Evolutionary conservation across 2,888 invertebrate species (phyloP).

Genomic region (Himalopsyche tibetana): DNA sequence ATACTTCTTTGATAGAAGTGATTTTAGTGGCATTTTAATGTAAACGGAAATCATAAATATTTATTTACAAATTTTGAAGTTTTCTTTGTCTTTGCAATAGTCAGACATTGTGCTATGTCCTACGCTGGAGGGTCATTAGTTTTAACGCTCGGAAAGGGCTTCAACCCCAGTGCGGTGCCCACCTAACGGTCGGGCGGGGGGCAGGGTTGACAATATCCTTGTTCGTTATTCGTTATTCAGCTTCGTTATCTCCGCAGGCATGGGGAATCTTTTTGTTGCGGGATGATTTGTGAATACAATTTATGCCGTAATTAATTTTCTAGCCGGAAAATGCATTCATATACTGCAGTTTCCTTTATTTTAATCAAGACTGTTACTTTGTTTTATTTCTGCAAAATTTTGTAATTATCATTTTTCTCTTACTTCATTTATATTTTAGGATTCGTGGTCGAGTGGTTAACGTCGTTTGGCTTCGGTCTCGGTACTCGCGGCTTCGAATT

Average conservation of each 20-base stretch:
- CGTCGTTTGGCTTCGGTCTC: too few species aligned
- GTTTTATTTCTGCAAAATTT: too few species aligned
- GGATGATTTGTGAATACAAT: slow-evolving; percentile 11
- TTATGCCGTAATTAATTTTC: not conserved
- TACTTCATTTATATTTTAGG: too few species aligned
- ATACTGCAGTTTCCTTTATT: not conserved
- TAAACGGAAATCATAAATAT: not conserved
- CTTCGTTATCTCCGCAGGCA: slow-evolving; percentile 12
- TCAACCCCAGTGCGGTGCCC: slow-evolving; percentile 18
- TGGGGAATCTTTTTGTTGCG: not conserved
- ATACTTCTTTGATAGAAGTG: too few species aligned
- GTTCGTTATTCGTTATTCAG: slow-evolving; percentile 23
- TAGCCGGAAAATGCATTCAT: not conserved
- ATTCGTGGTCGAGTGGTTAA: too few species aligned
- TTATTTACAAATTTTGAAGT: not conserved
- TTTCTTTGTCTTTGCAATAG: slow-evolving; percentile 10
- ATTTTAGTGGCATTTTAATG: too few species aligned
- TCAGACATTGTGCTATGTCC: not conserved
- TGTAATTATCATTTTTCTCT: too few species aligned
- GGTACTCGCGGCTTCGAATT: too few species aligned
- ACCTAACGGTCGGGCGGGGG: not conserved
- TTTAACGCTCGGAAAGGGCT: slow-evolving; percentile 16
- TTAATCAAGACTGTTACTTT: not conserved
- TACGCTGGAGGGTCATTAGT: slow-evolving; percentile 24
- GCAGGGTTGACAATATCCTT: slow-evolving; percentile 10